A percentile compares a stretch with the other conserved stretches of the same genome.
Evolutionary conservation across 2,888 invertebrate species (phyloP).

Genomic region (Lymantria dispar): DNA sequence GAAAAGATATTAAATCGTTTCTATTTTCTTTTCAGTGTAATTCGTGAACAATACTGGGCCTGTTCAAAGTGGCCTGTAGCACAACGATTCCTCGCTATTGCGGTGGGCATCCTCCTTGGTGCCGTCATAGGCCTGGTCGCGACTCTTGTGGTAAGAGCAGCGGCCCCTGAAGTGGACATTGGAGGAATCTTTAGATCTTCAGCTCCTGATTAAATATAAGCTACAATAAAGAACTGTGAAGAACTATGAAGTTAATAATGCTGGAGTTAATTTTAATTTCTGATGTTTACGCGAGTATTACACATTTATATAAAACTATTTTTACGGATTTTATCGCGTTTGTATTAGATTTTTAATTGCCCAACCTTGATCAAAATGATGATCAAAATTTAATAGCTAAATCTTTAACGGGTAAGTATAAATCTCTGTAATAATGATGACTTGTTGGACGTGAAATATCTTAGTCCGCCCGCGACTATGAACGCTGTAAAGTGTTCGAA

Average conservation of each 20-base stretch:
- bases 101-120: constrained; percentile 60
- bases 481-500: too few relatives aligned
- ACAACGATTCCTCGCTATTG: constrained; percentile 56
- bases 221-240: not conserved
- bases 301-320: too few relatives aligned
- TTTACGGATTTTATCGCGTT: too few relatives aligned
- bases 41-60: constrained; percentile 73
- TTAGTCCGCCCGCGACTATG: too few relatives aligned
- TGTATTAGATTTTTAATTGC: too few relatives aligned
- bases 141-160: constrained; percentile 31
- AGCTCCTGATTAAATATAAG: constrained; percentile 35
- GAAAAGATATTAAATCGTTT: too few relatives aligned
- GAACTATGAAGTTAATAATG: not conserved
- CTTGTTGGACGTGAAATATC: too few relatives aligned
- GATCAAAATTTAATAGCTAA: too few relatives aligned
- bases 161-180: constrained; percentile 12
- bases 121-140: constrained; percentile 58
- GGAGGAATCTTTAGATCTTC: constrained; percentile 43
- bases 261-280: not conserved
- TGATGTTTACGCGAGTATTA: too few relatives aligned
- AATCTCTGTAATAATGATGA: too few relatives aligned
- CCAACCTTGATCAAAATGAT: too few relatives aligned
- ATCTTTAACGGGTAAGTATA: too few relatives aligned
- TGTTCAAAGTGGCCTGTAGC: constrained; percentile 67
- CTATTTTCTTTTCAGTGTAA: constrained; percentile 52